Base-by-base conservation (phyloP, 2,797 vertebrate genomes). In the Peromyscus aztecus region DNA sequence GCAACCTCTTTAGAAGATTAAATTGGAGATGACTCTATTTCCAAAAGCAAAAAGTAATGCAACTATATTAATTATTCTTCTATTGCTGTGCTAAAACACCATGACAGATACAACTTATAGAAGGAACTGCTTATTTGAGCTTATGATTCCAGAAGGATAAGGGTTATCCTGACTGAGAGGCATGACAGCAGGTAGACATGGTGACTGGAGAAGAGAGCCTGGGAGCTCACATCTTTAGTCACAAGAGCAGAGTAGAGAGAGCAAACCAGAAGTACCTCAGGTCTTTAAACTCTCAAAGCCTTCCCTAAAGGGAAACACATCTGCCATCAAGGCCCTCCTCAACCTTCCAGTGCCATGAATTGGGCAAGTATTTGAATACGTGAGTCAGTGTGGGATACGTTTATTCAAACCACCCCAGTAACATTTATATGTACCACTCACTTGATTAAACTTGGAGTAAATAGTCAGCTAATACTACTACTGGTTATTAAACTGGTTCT, bases 231-330 rank as follows among this genome's bases (percentile, higher is more conserved):
- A 63, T 31, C 37, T 83, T 83, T 14, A 34, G 59, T 63, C 6
- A 27, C 81, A 31, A 84, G 13, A 14, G 29, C 40, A 10, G 61
- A 65, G 29, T 31, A 65, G 59, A 63, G 55, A 82, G n/a, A 59
- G 5, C 61, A 84, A 65, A 7, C 16, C 37, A 84, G 40, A 84
- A 84, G 29, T 6, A 34, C 2, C 82, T 43, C 40, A 23, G 29
- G 29, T 34, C 27, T 65, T 65, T 46, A 84, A 46, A 61, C 40
- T 37, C 10, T 17, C 63, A 65, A 31, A 31, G 14, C 27, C 4
- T 0, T 10, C 24, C 2, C 37, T 31, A 43, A 65, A 3, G 5
- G 61, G 11, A 65, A 4, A 65, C 0, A 23, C 1, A 23, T 49
- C 17, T 43, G 21, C 1, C 1, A 65, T 19, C 29, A 65, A 67